Percentiles rank a stretch among this genome's conserved stretches.
Evolutionary conservation across 1,140 invertebrate genomes (phyloP).

Genomic region (Drosophila suzukii): DNA sequence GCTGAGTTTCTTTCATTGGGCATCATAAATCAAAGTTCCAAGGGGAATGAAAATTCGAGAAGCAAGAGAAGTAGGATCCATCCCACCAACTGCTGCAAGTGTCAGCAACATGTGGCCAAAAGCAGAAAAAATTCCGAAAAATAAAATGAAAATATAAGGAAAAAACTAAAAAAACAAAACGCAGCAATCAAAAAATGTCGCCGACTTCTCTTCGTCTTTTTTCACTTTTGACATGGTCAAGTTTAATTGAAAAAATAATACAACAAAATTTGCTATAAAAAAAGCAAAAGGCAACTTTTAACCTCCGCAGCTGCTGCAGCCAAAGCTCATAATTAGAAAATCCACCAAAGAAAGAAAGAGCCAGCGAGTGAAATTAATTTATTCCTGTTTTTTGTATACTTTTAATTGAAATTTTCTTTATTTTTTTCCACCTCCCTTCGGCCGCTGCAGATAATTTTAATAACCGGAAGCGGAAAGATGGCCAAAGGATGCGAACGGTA

Average conservation of each 20-base stretch:
- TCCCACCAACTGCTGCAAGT: slow-evolving; percentile 63
- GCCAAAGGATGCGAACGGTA: slow-evolving; percentile 72
- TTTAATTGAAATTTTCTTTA: slow-evolving; percentile 74
- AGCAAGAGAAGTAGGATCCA: slow-evolving; percentile 2
- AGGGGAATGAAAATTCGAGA: slow-evolving; percentile 14
- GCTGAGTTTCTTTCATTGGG: slow-evolving; percentile 16
- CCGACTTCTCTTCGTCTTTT: slow-evolving; percentile 43
- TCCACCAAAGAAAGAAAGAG: slow-evolving; percentile 10
- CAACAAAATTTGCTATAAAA: slow-evolving; percentile 66
- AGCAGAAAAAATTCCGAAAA: slow-evolving; percentile 55
- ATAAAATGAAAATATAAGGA: slow-evolving; percentile 49
- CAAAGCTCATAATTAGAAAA: slow-evolving; percentile 80
- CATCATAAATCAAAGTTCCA: slow-evolving; percentile 71
- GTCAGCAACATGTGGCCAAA: slow-evolving; percentile 77
- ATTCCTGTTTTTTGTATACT: slow-evolving; percentile 71
- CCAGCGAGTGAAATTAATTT: slow-evolving; percentile 70
- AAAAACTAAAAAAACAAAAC: slow-evolving; percentile 41
- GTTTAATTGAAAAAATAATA: slow-evolving; percentile 81
- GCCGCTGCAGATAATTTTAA: slow-evolving; percentile 72
- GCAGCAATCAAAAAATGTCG: slow-evolving; percentile 59
- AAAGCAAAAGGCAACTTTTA: slow-evolving; percentile 56
- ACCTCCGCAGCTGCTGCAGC: slow-evolving; percentile 72
- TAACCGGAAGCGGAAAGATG: slow-evolving; percentile 51
- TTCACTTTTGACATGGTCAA: slow-evolving; percentile 76
- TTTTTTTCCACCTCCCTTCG: slow-evolving; percentile 27